These are phyloP conservation scores for Penaeus monodon DNA, from an alignment of 2,888 invertebrate genomes.

Conservation along the genomic window DNA sequence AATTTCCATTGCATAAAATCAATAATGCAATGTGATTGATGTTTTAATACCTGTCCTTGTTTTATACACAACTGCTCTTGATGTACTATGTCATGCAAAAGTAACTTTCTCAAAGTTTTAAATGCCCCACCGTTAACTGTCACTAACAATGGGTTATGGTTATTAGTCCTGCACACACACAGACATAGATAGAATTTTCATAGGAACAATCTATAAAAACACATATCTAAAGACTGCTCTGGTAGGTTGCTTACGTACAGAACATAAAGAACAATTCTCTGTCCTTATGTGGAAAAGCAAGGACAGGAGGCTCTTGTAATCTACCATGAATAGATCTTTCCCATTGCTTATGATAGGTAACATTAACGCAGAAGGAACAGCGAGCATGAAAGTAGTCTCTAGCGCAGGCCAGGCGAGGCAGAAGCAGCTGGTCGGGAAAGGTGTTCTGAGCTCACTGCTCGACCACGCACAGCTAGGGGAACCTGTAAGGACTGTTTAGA, in stretches of 20 bases:
- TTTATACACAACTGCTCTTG: not conserved
- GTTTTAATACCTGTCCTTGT: too few relatives aligned
- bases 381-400: conserved; percentile 27
- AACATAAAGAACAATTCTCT: too few relatives aligned
- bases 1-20: too few relatives aligned
- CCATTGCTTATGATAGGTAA: not conserved
- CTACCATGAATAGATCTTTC: not conserved
- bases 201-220: too few relatives aligned
- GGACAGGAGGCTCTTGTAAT: not conserved
- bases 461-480: conserved; percentile 52
- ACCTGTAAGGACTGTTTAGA: conserved; percentile 31
- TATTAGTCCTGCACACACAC: too few relatives aligned
- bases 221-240: too few relatives aligned
- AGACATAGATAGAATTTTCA: too few relatives aligned
- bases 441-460: conserved; percentile 54
- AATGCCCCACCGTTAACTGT: conserved; percentile 7
- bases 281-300: not conserved
- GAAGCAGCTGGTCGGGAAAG: conserved; percentile 57
- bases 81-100: not conserved
- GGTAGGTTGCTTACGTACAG: too few relatives aligned
- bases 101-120: not conserved
- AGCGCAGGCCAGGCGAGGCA: conserved; percentile 29
- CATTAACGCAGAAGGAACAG: conserved; percentile 17
- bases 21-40: too few relatives aligned
- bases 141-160: conserved; percentile 8